Evolutionary conservation across 2,113 vertebrate species (phyloP).

Genomic region (Todiramphus chloris): DNA sequence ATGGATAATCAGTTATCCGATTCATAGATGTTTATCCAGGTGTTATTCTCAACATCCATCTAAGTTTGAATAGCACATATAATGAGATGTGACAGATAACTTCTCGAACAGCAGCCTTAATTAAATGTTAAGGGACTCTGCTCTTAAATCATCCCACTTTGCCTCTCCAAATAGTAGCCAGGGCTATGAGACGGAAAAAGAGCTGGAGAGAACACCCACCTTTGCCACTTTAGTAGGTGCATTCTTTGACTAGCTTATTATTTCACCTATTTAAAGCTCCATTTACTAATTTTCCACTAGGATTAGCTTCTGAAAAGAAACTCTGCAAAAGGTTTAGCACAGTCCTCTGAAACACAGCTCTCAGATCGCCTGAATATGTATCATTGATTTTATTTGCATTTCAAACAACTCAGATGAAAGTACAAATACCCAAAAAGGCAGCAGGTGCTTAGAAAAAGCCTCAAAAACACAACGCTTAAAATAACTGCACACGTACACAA

Average conservation of each 20-base stretch:
- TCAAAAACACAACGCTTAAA: background rate
- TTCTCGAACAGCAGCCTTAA: background rate
- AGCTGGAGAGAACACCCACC: background rate
- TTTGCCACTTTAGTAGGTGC: background rate
- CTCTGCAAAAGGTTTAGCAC: background rate
- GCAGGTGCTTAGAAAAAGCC: conserved; percentile 39
- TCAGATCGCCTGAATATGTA: conserved; percentile 12
- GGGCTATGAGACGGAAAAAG: background rate
- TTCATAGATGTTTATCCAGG: background rate
- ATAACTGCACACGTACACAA: background rate
- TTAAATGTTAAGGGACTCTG: background rate
- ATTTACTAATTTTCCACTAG: background rate
- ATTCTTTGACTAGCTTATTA: background rate
- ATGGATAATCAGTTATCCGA: background rate
- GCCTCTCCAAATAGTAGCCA: background rate
- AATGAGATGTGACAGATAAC: background rate
- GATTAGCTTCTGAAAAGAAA: conserved; percentile 10
- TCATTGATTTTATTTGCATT: conserved; percentile 46
- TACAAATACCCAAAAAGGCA: background rate
- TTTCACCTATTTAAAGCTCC: background rate
- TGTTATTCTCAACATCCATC: background rate
- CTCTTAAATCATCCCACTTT: background rate
- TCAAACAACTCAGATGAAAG: conserved; percentile 40
- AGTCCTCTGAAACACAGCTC: background rate
- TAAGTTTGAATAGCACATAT: background rate